phyloP scores from a whole-genome alignment of 1,140 invertebrate genomes.

The Triops longicaudatus region DNA sequence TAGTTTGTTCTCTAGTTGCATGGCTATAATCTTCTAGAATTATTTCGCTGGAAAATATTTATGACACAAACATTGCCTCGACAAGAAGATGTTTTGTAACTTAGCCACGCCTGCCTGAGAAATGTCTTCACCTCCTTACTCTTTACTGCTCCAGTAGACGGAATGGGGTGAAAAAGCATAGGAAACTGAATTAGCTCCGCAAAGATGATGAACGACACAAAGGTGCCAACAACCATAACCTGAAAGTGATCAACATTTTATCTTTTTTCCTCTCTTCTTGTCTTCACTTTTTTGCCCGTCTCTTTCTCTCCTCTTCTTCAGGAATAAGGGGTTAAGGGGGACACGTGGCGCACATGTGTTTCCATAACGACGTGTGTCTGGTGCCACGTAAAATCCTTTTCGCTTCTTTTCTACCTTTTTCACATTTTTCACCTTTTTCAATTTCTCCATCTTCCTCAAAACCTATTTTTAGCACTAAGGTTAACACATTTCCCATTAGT shows the following conservation, averaged over 20 bases:
- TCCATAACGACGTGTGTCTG: neutral
- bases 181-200: neutral
- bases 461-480: no score
- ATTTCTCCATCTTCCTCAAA: neutral
- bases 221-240: conserved; percentile 11
- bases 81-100: no score
- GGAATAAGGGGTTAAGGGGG: no score
- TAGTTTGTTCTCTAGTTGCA: no score
- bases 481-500: no score
- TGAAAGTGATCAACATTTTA: neutral
- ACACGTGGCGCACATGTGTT: neutral
- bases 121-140: no score
- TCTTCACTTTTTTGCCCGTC: neutral
- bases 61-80: no score
- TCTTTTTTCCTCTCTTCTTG: neutral
- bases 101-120: no score
- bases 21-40: no score
- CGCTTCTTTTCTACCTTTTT: neutral
- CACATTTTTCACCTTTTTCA: neutral
- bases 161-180: neutral
- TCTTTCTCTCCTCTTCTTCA: no score
- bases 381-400: neutral
- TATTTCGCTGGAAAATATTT: no score
- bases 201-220: conserved; percentile 3
- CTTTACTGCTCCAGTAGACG: neutral